Evolutionary conservation across 2,113 vertebrate genomes (phyloP).

Genomic region (Galbula dea): DNA sequence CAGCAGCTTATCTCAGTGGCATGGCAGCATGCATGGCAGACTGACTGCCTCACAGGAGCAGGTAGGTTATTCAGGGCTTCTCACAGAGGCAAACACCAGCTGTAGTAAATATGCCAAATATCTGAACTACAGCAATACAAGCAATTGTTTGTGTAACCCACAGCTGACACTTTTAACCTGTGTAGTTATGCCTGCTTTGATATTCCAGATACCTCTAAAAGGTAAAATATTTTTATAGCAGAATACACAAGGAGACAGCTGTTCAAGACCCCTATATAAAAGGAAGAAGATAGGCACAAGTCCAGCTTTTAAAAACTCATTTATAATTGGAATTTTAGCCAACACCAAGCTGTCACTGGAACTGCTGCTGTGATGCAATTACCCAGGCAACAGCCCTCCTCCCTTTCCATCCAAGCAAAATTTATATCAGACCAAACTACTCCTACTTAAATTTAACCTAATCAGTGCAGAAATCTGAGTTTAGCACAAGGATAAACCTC

Average conservation of each 20-base stretch:
- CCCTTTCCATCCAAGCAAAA: not conserved
- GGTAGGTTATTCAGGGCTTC: not conserved
- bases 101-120: not conserved
- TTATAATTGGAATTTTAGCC: not conserved
- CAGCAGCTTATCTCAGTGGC: not conserved
- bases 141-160: constrained; percentile 5
- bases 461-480: not conserved
- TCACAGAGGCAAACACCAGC: not conserved
- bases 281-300: not conserved
- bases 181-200: not conserved
- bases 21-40: accelerated
- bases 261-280: not conserved
- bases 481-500: not conserved
- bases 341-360: not conserved
- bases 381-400: not conserved
- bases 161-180: not conserved
- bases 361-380: not conserved
- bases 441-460: not conserved
- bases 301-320: not conserved
- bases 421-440: not conserved
- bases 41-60: not conserved
- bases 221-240: not conserved
- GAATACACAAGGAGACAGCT: not conserved
- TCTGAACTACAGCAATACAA: not conserved
- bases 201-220: not conserved